Base-by-base conservation (phyloP, 2,888 invertebrate genomes). In the Phragmatobia fuliginosa region DNA sequence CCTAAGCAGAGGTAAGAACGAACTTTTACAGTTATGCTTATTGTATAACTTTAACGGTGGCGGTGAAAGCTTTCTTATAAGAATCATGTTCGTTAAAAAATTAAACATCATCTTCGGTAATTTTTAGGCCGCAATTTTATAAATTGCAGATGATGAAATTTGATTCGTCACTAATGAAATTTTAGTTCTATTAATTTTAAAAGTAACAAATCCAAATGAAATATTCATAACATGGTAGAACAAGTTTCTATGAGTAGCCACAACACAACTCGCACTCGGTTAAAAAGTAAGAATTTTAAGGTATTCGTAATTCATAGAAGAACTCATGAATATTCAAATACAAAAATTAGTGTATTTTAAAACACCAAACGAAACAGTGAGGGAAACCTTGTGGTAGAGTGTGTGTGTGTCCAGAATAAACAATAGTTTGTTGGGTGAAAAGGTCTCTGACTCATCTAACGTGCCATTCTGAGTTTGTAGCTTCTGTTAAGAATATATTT, bases 1-100 rank as follows among this genome's bases (percentile, higher is more conserved):
- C 89, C 92, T 90, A 90, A 92, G 90, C 87, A 87, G 83, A 94
- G 94, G 94, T 95, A 94, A 94, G 93, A 88, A 86, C 90, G 91
- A 89, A 92, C 92, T 88, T 94, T 92, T 92, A 94, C 94, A 92
- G 94, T 94, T 94, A 94, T 87, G 88, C 86, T 88, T 92, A 91
- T 94, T 94, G 94, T 94, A 89, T 93, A 94, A 94, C 89, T 87
- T 88, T 81, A 78, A 76, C 75, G 84, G 87, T 85, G 88, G 80
- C 87, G 87, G 90, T 86, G 89, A 90, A 90, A 90, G 88, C 90
- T 85, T 85, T 84, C 79, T 79, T 81, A 77, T 75, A 75, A 81
- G 76, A 79, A 77, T 84, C 79, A 72, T 72, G 78, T 85, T 83
- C 80, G 73, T 77, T 81, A 75, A 36, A 73, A 67, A 69, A 72